A percentile compares a stretch with the other conserved stretches of the same genome.
These are phyloP conservation scores for Eulemur coronatus DNA, from an alignment of 2,797 vertebrate species.

Conservation along the genomic window DNA sequence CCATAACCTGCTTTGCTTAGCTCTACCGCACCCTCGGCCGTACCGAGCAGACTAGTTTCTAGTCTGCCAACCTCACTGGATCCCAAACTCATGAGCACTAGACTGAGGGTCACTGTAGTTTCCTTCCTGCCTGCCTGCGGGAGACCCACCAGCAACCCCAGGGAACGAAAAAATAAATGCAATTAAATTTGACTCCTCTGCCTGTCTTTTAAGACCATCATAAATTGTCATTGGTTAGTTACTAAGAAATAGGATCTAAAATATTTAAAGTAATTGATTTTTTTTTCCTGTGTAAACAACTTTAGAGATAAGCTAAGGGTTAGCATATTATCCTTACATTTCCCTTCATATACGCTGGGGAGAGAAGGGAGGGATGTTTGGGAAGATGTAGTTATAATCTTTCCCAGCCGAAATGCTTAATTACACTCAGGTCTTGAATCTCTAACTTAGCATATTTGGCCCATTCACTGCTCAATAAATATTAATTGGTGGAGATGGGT, in stretches of 20 bases:
- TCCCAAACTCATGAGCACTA: background rate
- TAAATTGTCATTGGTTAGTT: constrained; percentile 61
- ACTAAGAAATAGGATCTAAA: constrained; percentile 69
- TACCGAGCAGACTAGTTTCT: background rate
- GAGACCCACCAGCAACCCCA: background rate
- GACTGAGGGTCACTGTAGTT: background rate
- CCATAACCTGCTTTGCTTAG: background rate
- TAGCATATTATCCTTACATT: constrained; percentile 58
- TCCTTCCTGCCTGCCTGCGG: background rate
- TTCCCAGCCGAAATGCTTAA: constrained; percentile 71
- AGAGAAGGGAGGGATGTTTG: constrained; percentile 54
- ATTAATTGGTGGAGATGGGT: constrained; percentile 75
- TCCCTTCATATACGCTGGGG: constrained; percentile 25
- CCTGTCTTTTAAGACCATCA: constrained; percentile 43
- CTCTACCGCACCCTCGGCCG: rapidly evolving
- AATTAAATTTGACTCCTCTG: constrained; percentile 30
- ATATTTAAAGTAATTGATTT: constrained; percentile 74
- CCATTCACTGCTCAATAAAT: constrained; percentile 78
- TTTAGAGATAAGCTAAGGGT: constrained; percentile 68
- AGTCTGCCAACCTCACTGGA: background rate
- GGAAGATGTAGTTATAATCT: constrained; percentile 64
- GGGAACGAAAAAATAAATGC: background rate
- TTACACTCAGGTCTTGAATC: constrained; percentile 72
- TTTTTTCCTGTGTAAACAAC: constrained; percentile 56
- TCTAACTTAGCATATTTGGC: constrained; percentile 71